Conservation (phyloP, 2,888 invertebrate species). For the Pimpla rufipes region DNA sequence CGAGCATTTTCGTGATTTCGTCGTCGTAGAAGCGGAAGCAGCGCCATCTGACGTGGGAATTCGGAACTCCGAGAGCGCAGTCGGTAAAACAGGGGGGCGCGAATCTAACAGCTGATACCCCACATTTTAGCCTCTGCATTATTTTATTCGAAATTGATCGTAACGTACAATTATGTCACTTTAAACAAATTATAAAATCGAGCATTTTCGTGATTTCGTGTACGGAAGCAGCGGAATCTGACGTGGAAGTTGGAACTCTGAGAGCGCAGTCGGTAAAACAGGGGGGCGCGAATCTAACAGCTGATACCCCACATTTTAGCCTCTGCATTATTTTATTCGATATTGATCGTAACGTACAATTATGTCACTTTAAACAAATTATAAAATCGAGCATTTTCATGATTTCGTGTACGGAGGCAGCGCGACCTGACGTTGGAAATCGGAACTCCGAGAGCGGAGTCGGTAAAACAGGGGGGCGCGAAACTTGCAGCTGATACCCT, state of each 20-base stretch:
- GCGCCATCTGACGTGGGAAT: not conserved
- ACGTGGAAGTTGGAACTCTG: not conserved
- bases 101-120: not conserved
- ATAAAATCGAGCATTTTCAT: slow-evolving; percentile 43
- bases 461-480: not conserved
- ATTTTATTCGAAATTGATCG: too few relatives aligned
- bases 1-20: slow-evolving; percentile 44
- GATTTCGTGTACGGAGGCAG: not conserved
- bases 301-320: not conserved
- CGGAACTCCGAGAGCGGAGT: not conserved
- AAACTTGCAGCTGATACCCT: not conserved
- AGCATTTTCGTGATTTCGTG: slow-evolving; percentile 50
- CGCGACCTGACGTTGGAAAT: not conserved
- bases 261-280: not conserved
- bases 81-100: not conserved
- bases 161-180: too few relatives aligned
- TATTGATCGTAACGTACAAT: too few relatives aligned
- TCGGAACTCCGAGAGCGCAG: not conserved
- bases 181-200: too few relatives aligned
- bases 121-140: not conserved
- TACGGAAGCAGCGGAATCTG: not conserved
- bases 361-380: too few relatives aligned
- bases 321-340: too few relatives aligned
- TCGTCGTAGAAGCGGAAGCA: not conserved
- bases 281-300: not conserved